Evolutionary conservation across 2,113 vertebrate species (phyloP).

Genomic region (Rattus norvegicus): DNA sequence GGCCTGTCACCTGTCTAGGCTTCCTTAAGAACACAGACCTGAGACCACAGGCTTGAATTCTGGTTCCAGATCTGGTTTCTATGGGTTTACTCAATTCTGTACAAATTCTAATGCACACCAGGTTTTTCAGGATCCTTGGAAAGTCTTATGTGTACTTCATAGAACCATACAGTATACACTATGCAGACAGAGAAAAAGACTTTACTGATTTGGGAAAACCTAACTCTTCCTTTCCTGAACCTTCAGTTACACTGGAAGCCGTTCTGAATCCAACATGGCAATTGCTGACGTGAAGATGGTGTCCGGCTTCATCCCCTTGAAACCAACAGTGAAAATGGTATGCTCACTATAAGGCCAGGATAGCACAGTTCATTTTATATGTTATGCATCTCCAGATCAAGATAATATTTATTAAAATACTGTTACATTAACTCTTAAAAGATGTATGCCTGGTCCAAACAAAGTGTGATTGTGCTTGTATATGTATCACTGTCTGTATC

Average conservation of each 20-base stretch:
- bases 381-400: not conserved
- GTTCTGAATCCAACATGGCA: constrained; percentile 83
- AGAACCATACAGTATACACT: not conserved
- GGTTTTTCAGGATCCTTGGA: not conserved
- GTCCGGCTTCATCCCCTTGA: constrained; percentile 82
- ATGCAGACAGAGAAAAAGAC: not conserved
- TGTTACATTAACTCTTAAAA: not conserved
- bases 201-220: not conserved
- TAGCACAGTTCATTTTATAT: not conserved
- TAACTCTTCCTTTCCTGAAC: constrained; percentile 16
- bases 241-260: constrained; percentile 81
- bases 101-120: not conserved
- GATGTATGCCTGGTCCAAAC: not conserved
- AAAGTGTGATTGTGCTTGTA: not conserved
- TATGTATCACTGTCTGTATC: not conserved
- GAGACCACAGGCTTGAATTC: not conserved
- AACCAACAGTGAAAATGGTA: constrained; percentile 80
- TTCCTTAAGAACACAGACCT: not conserved
- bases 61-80: not conserved
- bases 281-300: constrained; percentile 84
- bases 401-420: not conserved
- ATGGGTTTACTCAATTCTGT: not conserved
- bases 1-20: not conserved
- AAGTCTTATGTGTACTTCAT: not conserved
- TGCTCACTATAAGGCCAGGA: not conserved